Evolutionary conservation across 1,140 invertebrate species (phyloP), one percentile per base, ranked within the genome.

Genomic region (Drosophila navojoa): DNA sequence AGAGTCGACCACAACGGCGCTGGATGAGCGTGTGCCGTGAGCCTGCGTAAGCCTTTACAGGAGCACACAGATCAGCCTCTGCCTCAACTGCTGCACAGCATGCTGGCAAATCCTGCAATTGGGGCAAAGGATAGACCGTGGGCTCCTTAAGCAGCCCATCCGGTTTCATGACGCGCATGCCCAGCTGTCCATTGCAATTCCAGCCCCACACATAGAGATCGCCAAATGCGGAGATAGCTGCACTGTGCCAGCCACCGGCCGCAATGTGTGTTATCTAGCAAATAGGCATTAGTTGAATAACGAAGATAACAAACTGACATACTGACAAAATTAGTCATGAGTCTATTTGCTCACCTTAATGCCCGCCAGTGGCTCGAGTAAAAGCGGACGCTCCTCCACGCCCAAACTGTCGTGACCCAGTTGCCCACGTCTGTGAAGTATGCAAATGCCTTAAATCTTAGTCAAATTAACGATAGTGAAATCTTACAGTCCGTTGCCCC

Each of bases 171-270:
- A 89, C 84, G 38, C 94, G 93, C 27, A 95, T 90, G 11, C 97
- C 97, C 29, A 98, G 92, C 90, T 98, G 97, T 0, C 97, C 97
- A 91, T 94, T 94, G 73, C 96, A 95, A 93, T 98, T 98, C 95
- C 96, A 97, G n/a, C 98, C 98, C 97, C 97, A 98, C 0, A 94
- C 94, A 90, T 98, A 99, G 0, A 98, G 76, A 92, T 98, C 96
- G 9, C 96, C 96, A 92, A 94, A 94, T 76, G 93, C 93, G 74
- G 96, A 97, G 7, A 98, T 84, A 32, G 95, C 96, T 57, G 95
- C 94, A 40, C 95, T 96, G 92, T 98, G 97, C 97, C 97, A 98
- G 16, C 96, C 96, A 13, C 96, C 96, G 57, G 96, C 95, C 68
- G 95, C 93, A 70, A 97, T 95, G 79, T 94, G 93, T 16, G 92